Base-by-base conservation (phyloP, 2,113 vertebrate genomes). In the Vidua chalybeata region DNA sequence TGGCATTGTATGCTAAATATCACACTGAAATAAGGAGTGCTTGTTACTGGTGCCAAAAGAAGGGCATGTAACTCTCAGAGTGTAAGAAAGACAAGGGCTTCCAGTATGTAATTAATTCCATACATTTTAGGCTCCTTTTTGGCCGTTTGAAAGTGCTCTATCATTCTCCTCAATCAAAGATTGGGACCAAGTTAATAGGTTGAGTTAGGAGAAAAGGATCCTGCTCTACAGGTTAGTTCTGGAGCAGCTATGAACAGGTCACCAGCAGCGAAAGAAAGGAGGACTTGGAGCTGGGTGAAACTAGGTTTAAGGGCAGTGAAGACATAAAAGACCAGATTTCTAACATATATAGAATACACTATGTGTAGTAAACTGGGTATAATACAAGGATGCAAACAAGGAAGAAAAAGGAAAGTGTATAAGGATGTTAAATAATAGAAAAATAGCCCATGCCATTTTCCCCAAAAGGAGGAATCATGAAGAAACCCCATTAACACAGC, bases 401-500 rank as follows among this genome's bases (percentile, higher is more conserved):
- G 8, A 83, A 55, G 3, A 55, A 84, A n/a, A 8, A 66, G 3
- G 4, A 83, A 67, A 9, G 0, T 27, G 4, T 9, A 10, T 12
- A 56, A 39, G 1, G 4, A 22, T 9, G 3, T 26, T 62, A 58
- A 12, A 37, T 95, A 90, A 74, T 41, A 30, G 3, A 59, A 58
- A 87, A 85, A 61, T 27, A 56, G 2, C 8, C 3, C 3, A 23
- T 24, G 12, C 0, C 3, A 55, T 15, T 63, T 9, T 7, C 7
- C 4, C 0, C 0, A 4, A 5, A 51, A 58, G 1, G 6, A 56
- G 17, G 7, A 75, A 48, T 28, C 52, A 43, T 35, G 19, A 88
- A 56, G 6, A 43, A 75, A 39, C 1, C 3, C 4, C 2, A 48
- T 52, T 73, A 68, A 52, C 5, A 48, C 7, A 18, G 14, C 17